Percentiles rank a stretch among this genome's conserved stretches.
Evolutionary conservation across 2,113 vertebrate species (phyloP).

Genomic region (Gymnarchus niloticus): DNA sequence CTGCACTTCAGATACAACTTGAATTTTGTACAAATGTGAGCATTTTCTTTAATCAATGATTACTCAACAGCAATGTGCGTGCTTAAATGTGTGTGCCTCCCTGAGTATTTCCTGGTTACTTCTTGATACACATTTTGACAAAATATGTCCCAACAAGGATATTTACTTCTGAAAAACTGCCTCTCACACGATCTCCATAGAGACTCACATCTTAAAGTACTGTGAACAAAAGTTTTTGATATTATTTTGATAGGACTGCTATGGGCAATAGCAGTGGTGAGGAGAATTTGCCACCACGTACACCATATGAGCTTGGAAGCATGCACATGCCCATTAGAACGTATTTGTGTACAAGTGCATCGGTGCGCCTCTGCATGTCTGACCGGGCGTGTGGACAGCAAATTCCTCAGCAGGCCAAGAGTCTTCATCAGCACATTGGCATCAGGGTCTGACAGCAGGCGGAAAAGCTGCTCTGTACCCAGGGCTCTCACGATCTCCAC

Average conservation of each 20-base stretch:
- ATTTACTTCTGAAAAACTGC: neutral
- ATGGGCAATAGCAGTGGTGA: no score
- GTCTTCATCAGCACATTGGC: slow-evolving; percentile 97
- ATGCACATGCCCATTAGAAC: no score
- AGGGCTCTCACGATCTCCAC: slow-evolving; percentile 89
- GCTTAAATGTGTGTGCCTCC: neutral
- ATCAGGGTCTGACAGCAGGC: slow-evolving; percentile 91
- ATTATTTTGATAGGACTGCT: neutral
- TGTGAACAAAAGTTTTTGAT: neutral
- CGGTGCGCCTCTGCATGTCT: slow-evolving; percentile 50
- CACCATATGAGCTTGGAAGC: no score
- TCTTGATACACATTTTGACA: neutral
- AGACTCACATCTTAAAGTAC: neutral
- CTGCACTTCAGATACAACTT: neutral
- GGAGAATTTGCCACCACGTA: no score
- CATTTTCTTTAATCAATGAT: neutral
- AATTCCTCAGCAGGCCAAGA: slow-evolving; percentile 88
- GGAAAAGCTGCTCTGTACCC: slow-evolving; percentile 94
- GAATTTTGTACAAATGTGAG: neutral
- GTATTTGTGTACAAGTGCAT: neutral
- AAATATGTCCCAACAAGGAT: neutral
- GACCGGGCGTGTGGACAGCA: slow-evolving; percentile 91
- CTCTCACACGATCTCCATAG: neutral
- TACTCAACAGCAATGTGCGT: slow-evolving; percentile 5
- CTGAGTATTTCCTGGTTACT: neutral